Percentiles rank a stretch among this genome's conserved stretches.
These are phyloP conservation scores for Cairina moschata DNA, from an alignment of 2,113 vertebrate genomes.

Conservation along the genomic window DNA sequence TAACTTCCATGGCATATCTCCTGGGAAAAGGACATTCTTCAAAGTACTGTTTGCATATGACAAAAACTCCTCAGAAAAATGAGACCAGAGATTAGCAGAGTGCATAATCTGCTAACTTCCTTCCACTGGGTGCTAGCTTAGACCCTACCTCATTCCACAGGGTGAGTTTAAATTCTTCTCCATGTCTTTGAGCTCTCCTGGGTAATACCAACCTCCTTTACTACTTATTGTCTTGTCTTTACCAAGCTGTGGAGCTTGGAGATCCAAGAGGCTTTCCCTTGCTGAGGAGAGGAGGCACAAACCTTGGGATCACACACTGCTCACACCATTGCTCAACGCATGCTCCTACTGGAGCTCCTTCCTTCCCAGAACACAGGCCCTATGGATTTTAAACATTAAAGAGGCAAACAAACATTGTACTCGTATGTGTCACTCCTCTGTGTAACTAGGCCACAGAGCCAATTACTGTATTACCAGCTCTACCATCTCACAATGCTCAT, in stretches of 20 bases:
- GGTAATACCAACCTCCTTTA: background rate
- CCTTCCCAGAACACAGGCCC: background rate
- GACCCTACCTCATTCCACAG: background rate
- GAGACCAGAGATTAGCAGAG: background rate
- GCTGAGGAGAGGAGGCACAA: background rate
- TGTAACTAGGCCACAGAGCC: conserved; percentile 61
- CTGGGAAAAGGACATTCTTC: background rate
- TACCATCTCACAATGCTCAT: conserved; percentile 54
- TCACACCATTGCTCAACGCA: rapidly evolving
- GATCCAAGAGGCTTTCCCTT: background rate
- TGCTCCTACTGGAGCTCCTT: background rate
- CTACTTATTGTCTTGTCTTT: background rate
- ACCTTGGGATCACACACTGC: background rate
- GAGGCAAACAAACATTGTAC: conserved; percentile 20
- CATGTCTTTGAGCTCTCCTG: background rate
- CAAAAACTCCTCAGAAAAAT: background rate
- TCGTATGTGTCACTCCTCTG: background rate
- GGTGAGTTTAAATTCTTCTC: background rate
- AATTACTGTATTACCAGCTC: conserved; percentile 59
- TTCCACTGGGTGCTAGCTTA: background rate
- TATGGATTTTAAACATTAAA: background rate
- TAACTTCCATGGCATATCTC: background rate
- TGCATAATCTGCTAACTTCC: background rate
- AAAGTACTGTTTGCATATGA: background rate
- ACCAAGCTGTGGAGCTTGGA: background rate